Base-by-base conservation (phyloP, 1,140 invertebrate species). In the Tetragnatha versicolor region DNA sequence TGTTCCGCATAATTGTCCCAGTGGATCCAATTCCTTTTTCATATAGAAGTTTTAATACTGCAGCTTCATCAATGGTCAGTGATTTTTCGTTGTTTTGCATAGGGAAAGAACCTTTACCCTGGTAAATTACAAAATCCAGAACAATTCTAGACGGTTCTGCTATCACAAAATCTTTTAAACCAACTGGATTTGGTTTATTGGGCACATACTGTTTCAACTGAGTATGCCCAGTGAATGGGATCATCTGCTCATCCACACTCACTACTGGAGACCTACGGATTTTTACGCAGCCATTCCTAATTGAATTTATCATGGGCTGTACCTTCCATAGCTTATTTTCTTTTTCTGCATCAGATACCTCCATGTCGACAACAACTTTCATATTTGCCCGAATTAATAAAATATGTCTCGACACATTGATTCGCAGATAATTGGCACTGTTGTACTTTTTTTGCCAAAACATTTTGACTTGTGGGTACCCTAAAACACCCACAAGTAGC, bases 241-340 rank as follows among this genome's bases (percentile, higher is more conserved):
- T 35, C 1, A 79, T 79, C 25, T 79, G 78, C 25, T 79, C 78
- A 51, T 79, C 78, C 4, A 81, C 60, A 68, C 20, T 63, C 29
- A 61, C n/a, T n/a, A 35, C 47, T 45, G 27, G 3, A 20, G 49
- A 20, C 22, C 49, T 10, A 14, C 22, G 10, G 6, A 14, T 10
- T 22, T 53, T 53, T 22, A 53, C 10, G 20, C 49, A 53, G 22
- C 49, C 10, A 14, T 53, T 9, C 10, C 49, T 10, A 14, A 53
- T 20, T 53, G 10, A 14, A 53, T 53, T 53, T 20, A 53, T 14
- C 49, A 53, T 53, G 10, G 49, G 49, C 20, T 20, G 10, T 10
- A 53, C 49, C 22, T 53, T 53, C 49, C 49, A 53, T 14, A 53
- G 22, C 22, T 53, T 53, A n/a, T n/a, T n/a, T n/a, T n/a, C n/a